A percentile compares a stretch with the other conserved stretches of the same genome.
Conservation (phyloP, 2,113 vertebrate species). For the Caloenas nicobarica region DNA sequence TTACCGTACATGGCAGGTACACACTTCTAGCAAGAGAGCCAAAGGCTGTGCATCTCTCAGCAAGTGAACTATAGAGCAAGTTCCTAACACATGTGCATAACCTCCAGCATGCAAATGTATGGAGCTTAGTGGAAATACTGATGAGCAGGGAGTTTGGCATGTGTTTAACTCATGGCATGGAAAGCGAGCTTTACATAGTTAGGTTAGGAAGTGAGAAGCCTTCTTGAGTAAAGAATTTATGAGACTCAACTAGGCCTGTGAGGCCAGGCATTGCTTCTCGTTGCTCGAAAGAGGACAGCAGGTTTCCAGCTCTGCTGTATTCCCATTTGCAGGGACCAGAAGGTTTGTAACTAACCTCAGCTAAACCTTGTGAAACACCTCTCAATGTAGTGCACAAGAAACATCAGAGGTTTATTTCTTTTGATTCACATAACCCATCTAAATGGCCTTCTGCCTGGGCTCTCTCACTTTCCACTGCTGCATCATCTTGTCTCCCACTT, state of each 20-base stretch:
- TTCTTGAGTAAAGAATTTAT: not conserved
- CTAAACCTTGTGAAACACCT: not conserved
- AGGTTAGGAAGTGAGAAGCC: not conserved
- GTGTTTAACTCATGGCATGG: not conserved
- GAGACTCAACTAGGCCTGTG: not conserved
- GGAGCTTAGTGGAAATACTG: not conserved
- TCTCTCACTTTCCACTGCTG: not conserved
- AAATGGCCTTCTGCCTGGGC: not conserved
- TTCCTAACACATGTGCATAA: not conserved
- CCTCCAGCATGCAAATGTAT: not conserved
- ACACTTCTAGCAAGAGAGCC: not conserved
- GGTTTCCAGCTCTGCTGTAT: not conserved
- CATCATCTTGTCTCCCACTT: slow-evolving; percentile 23
- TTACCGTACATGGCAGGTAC: not conserved
- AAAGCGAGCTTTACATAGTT: not conserved
- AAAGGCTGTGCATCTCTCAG: not conserved
- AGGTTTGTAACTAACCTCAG: not conserved
- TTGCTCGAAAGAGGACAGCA: not conserved
- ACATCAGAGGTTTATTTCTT: not conserved
- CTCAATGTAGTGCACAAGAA: not conserved
- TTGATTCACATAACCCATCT: not conserved
- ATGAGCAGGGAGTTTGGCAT: not conserved
- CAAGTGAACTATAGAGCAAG: not conserved
- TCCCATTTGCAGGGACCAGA: not conserved
- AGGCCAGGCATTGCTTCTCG: not conserved